Evolutionary conservation across 2,888 invertebrate species (phyloP), one percentile per base, ranked within the genome.

Genomic region (Tachina grossa): DNA sequence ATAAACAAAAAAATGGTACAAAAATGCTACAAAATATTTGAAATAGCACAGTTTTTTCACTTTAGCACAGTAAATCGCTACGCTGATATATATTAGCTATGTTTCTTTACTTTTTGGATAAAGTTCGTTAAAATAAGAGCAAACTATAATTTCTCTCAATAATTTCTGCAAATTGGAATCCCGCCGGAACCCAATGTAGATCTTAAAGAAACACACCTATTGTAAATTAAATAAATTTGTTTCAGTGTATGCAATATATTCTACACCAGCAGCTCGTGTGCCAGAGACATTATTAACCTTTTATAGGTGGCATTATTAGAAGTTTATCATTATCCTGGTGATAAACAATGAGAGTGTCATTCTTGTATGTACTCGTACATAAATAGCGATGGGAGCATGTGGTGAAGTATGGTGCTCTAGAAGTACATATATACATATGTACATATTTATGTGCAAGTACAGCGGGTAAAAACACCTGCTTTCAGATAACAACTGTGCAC

Each of bases 251-350:
- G 1, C n/a, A n/a, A 69, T 43, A 43, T 31, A 9, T n/a, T 9
- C 9, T 31, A n/a, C 9, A 41, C 9, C 19, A 43, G 39, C 11
- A 45, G 19, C 3, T 39, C 14, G 8, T 61, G 41, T 51, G 51
- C 2, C 0, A 19, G 41, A 59, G 13, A 77, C 49, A 59, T 68
- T 59, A 75, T 77, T 77, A 72, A 77, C 63, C 65, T 45, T 31
- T 77, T 77, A 77, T 59, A 51, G 59, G 66, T 66, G 83, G 45
- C 51, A 45, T 72, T 83, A 45, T 39, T 66, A 59, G 49, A 72
- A 66, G 57, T 66, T 83, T 77, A 66, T 77, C 45, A 57, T 71
- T 45, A 71, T 53, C 39, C 63, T 11, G 11, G 1, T 41, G 41
- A n/a, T 14, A 10, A 31, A 22, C n/a, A 9, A 31, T 43, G 31